Conservation (phyloP, 2,888 invertebrate species). For the Patella ulyssiponensis region DNA sequence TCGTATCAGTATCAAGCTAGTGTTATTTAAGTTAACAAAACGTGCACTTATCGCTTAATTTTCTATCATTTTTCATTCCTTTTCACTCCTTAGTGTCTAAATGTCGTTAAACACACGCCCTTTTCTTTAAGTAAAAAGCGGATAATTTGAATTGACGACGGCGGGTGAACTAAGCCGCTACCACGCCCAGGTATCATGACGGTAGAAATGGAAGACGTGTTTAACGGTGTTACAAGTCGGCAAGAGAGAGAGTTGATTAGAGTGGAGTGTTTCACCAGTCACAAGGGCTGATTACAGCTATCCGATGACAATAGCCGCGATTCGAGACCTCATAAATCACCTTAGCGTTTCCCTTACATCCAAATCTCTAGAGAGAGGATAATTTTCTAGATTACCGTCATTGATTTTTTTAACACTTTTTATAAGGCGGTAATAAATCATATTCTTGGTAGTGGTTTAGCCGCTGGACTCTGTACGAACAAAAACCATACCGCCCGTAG, state of each 20-base stretch:
- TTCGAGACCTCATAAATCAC: slow-evolving; percentile 11
- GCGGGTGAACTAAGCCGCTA: background rate
- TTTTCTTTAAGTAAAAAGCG: background rate
- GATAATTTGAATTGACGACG: slow-evolving; percentile 7
- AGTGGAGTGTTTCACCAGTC: background rate
- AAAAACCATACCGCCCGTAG: too few relatives aligned
- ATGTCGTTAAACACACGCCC: slow-evolving; percentile 11
- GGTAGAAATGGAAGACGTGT: background rate
- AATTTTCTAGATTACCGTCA: slow-evolving; percentile 11
- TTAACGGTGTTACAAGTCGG: background rate
- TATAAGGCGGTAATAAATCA: slow-evolving; percentile 9
- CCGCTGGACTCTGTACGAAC: too few relatives aligned
- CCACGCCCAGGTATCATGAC: background rate
- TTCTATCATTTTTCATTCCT: slow-evolving; percentile 11
- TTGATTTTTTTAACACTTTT: slow-evolving; percentile 6
- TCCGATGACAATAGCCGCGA: background rate
- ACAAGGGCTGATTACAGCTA: background rate
- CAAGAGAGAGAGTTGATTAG: background rate
- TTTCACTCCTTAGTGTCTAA: slow-evolving; percentile 9
- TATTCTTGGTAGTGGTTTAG: background rate
- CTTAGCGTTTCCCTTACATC: slow-evolving; percentile 1
- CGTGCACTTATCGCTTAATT: slow-evolving; percentile 11
- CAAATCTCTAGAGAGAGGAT: slow-evolving; percentile 7
- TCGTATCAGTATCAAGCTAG: background rate
- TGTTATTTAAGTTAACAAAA: background rate